Conservation (phyloP, 2,797 vertebrate species). For the Hybognathus amarus region DNA sequence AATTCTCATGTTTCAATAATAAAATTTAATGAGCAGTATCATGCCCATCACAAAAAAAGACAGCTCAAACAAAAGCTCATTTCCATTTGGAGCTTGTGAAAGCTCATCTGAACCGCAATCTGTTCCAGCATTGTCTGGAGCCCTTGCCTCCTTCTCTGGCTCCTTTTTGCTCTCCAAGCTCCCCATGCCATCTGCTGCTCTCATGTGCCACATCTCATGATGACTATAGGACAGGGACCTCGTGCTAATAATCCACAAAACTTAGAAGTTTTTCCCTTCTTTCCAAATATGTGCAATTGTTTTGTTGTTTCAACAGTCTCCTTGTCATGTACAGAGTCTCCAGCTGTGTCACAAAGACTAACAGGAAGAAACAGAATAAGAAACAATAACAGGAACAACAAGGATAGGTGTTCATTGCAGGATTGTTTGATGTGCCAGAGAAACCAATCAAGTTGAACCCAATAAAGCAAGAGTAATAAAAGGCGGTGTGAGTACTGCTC, state of each 20-base stretch:
- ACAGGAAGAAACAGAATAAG: constrained; percentile 6
- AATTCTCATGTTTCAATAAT: constrained; percentile 21
- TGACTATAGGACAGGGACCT: constrained; percentile 33
- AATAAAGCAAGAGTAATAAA: constrained; percentile 68
- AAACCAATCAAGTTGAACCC: constrained; percentile 65
- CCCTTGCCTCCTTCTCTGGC: constrained; percentile 31
- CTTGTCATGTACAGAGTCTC: constrained; percentile 12
- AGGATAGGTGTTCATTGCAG: background rate
- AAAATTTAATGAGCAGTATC: constrained; percentile 43
- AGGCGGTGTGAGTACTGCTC: constrained; percentile 32
- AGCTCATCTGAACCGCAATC: constrained; percentile 44
- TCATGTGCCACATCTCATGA: constrained; percentile 34
- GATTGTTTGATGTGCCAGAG: constrained; percentile 34
- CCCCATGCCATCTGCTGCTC: constrained; percentile 47
- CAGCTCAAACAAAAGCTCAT: constrained; percentile 38
- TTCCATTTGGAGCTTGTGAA: constrained; percentile 41
- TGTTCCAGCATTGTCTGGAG: constrained; percentile 38
- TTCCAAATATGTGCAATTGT: background rate
- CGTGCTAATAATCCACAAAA: constrained; percentile 8
- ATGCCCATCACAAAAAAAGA: constrained; percentile 36
- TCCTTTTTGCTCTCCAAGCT: constrained; percentile 53
- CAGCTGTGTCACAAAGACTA: background rate
- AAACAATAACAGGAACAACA: constrained; percentile 19
- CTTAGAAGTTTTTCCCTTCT: background rate
- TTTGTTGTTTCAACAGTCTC: background rate